Base-by-base conservation (phyloP, 2,113 vertebrate species). In the Poicephalus gulielmi region DNA sequence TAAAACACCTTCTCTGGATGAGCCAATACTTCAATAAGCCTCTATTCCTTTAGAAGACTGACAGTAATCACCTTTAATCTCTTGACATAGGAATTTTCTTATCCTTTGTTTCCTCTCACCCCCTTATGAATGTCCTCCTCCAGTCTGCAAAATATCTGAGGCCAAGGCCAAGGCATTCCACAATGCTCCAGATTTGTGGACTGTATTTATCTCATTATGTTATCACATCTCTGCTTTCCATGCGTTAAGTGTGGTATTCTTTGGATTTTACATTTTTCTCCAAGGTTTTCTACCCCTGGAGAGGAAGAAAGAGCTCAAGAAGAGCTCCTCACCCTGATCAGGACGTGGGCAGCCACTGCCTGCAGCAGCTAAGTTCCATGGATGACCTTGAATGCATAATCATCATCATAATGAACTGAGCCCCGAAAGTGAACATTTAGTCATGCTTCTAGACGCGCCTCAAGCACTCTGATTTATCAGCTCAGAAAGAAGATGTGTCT, bases 341-440 rank as follows among this genome's bases (percentile, higher is more conserved):
- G 53, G 31, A 13, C 33, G 22, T 0, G 0, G 68, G 52, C 33
- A 39, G 80, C 43, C 0, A 1, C 37, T 50, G 44, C 16, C 37
- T 70, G 43, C 75, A 27, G 44, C 30, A 11, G 20, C 1, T 11
- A 4, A 75, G 7, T 24, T 10, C 74, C 74, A 17, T 3, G 52
- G 31, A 19, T 46, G 70, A 23, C 59, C 86, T 41, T 37, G 69
- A 16, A 47, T 13, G 57, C 57, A 59, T 59, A 24, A 59, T 16
- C 57, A 59, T 16, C 57, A 59, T 59, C 57, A 59, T 35, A 35
- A 91, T 78, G 67, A 47, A 50, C 41, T 35, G 47, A 33, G 14
- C 10, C 6, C 15, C 3, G n/a, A n/a, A 52, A 66, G 37, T 8
- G 74, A 62, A 33, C 44, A 35, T 28, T 17, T 55, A 49, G 69